Evolutionary conservation across 2,113 vertebrate species (phyloP).

Genomic region (Boulengeromyrus knoepffleri): DNA sequence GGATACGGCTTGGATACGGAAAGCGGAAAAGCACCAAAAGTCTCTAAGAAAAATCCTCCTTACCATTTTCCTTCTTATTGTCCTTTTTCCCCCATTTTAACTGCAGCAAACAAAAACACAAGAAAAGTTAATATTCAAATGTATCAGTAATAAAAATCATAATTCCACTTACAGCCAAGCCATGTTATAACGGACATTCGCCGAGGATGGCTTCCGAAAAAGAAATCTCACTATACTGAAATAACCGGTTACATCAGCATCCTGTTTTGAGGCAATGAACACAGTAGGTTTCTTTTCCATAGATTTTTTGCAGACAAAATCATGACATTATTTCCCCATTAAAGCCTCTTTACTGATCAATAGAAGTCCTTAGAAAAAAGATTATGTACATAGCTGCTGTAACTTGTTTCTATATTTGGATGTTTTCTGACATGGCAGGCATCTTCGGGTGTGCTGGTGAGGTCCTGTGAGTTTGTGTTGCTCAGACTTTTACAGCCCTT

Average conservation of each 20-base stretch:
- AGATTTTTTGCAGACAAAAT: background rate
- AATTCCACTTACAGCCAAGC: background rate
- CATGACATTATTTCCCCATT: background rate
- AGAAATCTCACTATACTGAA: background rate
- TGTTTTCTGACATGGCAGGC: background rate
- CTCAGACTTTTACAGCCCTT: background rate
- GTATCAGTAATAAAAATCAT: background rate
- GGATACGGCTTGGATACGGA: background rate
- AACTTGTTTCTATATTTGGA: background rate
- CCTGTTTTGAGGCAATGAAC: background rate
- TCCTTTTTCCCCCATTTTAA: constrained; percentile 4
- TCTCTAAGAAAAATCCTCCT: background rate
- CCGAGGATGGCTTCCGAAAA: background rate
- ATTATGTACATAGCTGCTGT: background rate
- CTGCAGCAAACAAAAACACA: background rate
- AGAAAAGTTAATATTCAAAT: background rate
- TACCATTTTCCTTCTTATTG: background rate
- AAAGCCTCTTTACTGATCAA: background rate
- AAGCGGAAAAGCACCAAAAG: background rate
- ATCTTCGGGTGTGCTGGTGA: background rate
- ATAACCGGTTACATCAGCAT: background rate
- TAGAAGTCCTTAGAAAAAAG: no score
- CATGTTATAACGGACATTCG: background rate
- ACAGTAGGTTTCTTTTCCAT: background rate
- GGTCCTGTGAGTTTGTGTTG: background rate